phyloP scores from a whole-genome alignment of 2,797 vertebrate species.

The Basileuterus tristriatus region DNA sequence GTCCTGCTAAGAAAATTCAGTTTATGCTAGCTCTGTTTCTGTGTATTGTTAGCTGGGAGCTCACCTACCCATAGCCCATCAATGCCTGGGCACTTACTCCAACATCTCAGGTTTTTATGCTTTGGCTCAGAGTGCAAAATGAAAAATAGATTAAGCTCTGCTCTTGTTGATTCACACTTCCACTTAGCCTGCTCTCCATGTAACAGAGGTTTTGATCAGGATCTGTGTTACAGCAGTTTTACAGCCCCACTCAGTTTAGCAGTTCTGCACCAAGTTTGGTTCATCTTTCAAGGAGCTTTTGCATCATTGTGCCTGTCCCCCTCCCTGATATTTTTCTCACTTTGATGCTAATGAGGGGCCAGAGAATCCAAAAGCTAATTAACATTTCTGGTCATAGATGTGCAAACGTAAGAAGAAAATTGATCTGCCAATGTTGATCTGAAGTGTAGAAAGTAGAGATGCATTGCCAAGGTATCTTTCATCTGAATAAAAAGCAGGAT shows the following conservation, averaged over 20 bases:
- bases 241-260: constrained; percentile 51
- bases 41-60: not conserved
- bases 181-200: not conserved
- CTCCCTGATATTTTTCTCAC: constrained; percentile 45
- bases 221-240: not conserved
- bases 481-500: not conserved
- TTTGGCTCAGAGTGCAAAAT: not conserved
- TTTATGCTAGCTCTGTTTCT: not conserved
- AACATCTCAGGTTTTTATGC: not conserved
- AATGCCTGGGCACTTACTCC: not conserved
- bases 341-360: constrained; percentile 18
- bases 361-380: constrained; percentile 45
- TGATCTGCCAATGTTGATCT: not conserved
- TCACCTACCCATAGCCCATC: not conserved
- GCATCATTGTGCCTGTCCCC: not conserved
- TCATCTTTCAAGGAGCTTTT: constrained; percentile 37
- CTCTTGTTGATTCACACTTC: constrained; percentile 4
- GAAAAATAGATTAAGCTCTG: not conserved
- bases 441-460: not conserved
- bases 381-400: constrained; percentile 19
- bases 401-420: not conserved
- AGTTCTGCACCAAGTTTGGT: constrained; percentile 26
- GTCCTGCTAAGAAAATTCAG: not conserved
- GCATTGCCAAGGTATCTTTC: not conserved
- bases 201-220: not conserved